Evolutionary conservation across 2,113 vertebrate species (phyloP).

Genomic region (Taurulus bubalis): DNA sequence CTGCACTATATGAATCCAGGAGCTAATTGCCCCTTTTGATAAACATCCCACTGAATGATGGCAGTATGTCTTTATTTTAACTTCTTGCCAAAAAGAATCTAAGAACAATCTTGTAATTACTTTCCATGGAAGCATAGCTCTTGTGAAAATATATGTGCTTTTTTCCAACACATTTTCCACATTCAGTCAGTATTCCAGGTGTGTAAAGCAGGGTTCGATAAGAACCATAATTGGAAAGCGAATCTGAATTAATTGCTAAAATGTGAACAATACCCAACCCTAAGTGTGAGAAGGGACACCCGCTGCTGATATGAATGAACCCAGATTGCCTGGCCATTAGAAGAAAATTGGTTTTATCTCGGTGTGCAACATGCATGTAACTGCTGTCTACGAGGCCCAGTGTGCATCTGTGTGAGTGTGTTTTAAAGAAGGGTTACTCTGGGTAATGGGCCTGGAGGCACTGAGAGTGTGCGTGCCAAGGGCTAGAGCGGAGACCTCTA

Average conservation of each 20-base stretch:
- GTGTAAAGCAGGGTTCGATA: not conserved
- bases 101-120: not conserved
- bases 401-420: slow-evolving; percentile 37
- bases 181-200: not conserved
- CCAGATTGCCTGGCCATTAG: slow-evolving; percentile 51
- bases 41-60: not conserved
- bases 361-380: slow-evolving; percentile 43
- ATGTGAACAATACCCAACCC: slow-evolving; percentile 10
- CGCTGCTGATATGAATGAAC: slow-evolving; percentile 52
- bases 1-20: not conserved
- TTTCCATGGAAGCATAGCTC: not conserved
- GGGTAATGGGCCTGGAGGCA: slow-evolving; percentile 48
- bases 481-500: slow-evolving; percentile 12
- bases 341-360: slow-evolving; percentile 53
- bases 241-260: slow-evolving; percentile 25
- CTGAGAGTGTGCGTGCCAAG: slow-evolving; percentile 1
- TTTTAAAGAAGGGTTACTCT: slow-evolving; percentile 39
- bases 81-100: not conserved
- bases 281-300: slow-evolving; percentile 21
- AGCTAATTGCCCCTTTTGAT: not conserved
- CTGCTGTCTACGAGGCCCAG: slow-evolving; percentile 41
- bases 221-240: slow-evolving; percentile 18
- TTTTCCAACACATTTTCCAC: not conserved
- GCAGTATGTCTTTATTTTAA: not conserved
- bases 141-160: not conserved